A percentile compares a stretch with the other conserved stretches of the same genome.
phyloP scores from a whole-genome alignment of 2,113 vertebrate genomes.

The Noturus placidus region DNA sequence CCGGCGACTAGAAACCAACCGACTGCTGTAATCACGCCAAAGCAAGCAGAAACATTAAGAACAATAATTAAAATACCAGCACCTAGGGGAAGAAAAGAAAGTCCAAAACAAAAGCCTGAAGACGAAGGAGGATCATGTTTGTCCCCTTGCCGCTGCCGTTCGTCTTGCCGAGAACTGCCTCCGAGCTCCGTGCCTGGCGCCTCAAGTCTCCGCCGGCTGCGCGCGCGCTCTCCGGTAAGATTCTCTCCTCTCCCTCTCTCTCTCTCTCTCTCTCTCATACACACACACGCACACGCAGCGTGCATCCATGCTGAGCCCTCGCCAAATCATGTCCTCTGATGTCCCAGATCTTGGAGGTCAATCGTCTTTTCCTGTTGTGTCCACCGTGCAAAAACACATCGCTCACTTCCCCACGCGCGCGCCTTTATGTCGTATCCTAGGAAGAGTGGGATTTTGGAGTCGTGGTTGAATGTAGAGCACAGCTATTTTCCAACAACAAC shows the following conservation, averaged over 20 bases:
- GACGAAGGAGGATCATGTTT: constrained; percentile 74
- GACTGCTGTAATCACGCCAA: constrained; percentile 12
- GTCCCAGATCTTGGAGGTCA: neutral
- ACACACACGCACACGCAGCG: neutral
- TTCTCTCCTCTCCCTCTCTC: neutral
- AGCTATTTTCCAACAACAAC: neutral
- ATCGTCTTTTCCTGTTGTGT: neutral
- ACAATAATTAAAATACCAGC: neutral
- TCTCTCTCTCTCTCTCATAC: neutral
- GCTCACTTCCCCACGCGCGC: neutral
- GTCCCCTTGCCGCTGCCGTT: constrained; percentile 78
- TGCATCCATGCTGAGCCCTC: neutral
- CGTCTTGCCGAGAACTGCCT: constrained; percentile 82
- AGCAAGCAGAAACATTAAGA: neutral
- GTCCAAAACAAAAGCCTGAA: constrained; percentile 56
- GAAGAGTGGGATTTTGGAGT: neutral
- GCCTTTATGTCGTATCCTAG: neutral
- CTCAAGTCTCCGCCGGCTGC: constrained; percentile 82
- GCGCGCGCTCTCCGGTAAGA: constrained; percentile 80
- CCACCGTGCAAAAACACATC: neutral
- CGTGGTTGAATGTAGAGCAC: neutral
- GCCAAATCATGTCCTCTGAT: constrained; percentile 4
- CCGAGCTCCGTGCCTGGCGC: constrained; percentile 81
- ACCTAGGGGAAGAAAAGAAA: constrained; percentile 25
- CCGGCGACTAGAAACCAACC: constrained; percentile 14